Evolutionary conservation across 2,797 vertebrate genomes (phyloP).

Genomic region (Linurgus olivaceus): DNA sequence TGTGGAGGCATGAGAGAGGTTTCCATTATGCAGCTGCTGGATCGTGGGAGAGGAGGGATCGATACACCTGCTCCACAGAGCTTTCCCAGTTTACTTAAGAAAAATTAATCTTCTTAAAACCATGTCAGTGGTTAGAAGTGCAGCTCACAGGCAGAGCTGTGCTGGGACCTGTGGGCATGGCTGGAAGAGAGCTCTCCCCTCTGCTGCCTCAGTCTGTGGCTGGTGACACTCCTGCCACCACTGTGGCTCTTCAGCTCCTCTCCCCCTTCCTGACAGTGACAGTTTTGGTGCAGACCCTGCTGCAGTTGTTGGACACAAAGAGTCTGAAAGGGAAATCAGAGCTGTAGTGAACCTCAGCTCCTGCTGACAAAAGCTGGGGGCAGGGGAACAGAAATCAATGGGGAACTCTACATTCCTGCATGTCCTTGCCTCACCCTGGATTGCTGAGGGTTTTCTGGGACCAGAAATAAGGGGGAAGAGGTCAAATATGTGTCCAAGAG

Average conservation of each 20-base stretch:
- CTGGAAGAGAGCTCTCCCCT: not conserved
- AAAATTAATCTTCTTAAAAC: slow-evolving; percentile 7
- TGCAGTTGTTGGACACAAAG: not conserved
- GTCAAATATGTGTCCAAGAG: not conserved
- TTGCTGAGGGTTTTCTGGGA: not conserved
- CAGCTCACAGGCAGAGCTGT: not conserved
- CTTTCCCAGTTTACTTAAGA: not conserved
- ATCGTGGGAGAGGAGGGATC: not conserved
- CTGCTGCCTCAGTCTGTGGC: not conserved
- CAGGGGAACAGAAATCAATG: not conserved
- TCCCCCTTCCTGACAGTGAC: rapidly evolving
- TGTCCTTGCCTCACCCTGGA: not conserved
- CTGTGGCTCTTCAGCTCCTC: not conserved
- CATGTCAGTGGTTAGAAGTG: not conserved
- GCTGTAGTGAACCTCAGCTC: not conserved
- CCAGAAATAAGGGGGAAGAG: not conserved
- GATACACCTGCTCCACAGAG: not conserved
- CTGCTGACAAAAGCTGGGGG: not conserved
- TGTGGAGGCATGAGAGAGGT: slow-evolving; percentile 20
- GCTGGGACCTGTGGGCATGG: rapidly evolving
- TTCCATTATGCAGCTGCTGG: slow-evolving; percentile 49
- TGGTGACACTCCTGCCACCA: not conserved
- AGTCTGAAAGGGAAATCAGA: slow-evolving; percentile 41
- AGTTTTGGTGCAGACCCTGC: not conserved
- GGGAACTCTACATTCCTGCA: not conserved